Percentiles rank a stretch among this genome's conserved stretches.
These are phyloP conservation scores for Piaya cayana DNA, from an alignment of 2,113 vertebrate species.

Conservation along the genomic window DNA sequence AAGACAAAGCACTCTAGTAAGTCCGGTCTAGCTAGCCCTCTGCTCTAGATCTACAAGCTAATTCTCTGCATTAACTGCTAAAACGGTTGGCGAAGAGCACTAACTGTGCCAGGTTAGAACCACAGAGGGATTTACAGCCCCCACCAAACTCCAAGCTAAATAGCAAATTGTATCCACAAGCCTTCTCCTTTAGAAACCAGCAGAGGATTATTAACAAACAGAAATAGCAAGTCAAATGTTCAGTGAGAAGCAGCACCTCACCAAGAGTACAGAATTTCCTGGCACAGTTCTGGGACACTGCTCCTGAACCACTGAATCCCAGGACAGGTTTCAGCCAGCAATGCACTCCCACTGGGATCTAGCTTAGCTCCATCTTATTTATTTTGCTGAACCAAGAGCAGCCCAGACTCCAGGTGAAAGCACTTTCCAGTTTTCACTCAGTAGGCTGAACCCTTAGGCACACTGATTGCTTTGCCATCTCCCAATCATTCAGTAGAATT, in stretches of 20 bases:
- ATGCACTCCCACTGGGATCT: accelerated
- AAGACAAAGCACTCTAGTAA: neutral
- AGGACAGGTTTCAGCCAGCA: neutral
- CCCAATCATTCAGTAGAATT: neutral
- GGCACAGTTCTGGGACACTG: accelerated
- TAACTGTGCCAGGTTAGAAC: neutral
- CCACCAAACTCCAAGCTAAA: neutral
- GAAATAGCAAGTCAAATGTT: neutral
- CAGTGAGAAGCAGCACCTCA: neutral
- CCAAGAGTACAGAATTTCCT: neutral
- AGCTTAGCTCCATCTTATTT: neutral
- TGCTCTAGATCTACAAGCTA: neutral
- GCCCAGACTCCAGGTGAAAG: conserved; percentile 2
- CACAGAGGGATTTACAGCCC: neutral
- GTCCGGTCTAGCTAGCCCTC: neutral
- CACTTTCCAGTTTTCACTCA: neutral
- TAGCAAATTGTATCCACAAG: neutral
- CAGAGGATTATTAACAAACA: neutral
- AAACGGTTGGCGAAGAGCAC: neutral
- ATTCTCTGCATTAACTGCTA: neutral
- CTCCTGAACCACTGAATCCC: neutral
- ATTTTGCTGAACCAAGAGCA: neutral
- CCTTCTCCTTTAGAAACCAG: neutral
- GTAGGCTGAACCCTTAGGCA: neutral
- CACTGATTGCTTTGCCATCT: neutral